A percentile compares a stretch with the other conserved stretches of the same genome.
Conservation (phyloP, 2,113 vertebrate genomes). For the Smithornis capensis region DNA sequence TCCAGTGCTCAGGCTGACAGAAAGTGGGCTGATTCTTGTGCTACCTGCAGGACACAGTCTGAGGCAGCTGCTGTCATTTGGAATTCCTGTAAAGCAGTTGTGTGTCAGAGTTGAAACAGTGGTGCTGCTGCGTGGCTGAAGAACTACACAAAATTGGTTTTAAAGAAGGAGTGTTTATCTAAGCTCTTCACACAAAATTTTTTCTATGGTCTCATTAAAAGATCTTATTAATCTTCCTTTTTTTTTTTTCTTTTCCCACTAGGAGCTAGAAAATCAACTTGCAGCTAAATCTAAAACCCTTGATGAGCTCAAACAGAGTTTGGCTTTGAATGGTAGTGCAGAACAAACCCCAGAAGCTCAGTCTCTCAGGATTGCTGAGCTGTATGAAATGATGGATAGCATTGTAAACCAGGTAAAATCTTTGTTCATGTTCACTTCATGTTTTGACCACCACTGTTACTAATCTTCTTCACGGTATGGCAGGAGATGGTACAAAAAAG, state of each 20-base stretch:
- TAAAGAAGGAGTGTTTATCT: neutral
- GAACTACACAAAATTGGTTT: neutral
- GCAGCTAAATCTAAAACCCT: conserved; percentile 70
- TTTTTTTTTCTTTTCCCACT: neutral
- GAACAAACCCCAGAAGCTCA: conserved; percentile 6
- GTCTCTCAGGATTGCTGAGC: conserved; percentile 2
- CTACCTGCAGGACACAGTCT: neutral
- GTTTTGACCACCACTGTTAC: neutral
- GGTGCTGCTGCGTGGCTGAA: neutral
- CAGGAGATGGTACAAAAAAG: neutral
- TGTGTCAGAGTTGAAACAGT: neutral
- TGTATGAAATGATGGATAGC: conserved; percentile 55
- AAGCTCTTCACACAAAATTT: neutral
- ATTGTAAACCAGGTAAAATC: conserved; percentile 76
- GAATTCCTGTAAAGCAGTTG: neutral
- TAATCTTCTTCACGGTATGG: neutral
- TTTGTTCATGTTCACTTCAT: neutral
- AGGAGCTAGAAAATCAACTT: conserved; percentile 82
- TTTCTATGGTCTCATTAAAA: neutral
- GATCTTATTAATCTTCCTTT: neutral
- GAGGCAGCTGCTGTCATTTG: neutral
- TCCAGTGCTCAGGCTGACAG: neutral
- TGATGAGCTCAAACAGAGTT: conserved; percentile 69
- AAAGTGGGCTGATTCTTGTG: neutral
- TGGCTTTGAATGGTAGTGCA: neutral